These are phyloP conservation scores for Neoitamus cyanurus DNA, from an alignment of 2,888 invertebrate species.

Conservation along the genomic window DNA sequence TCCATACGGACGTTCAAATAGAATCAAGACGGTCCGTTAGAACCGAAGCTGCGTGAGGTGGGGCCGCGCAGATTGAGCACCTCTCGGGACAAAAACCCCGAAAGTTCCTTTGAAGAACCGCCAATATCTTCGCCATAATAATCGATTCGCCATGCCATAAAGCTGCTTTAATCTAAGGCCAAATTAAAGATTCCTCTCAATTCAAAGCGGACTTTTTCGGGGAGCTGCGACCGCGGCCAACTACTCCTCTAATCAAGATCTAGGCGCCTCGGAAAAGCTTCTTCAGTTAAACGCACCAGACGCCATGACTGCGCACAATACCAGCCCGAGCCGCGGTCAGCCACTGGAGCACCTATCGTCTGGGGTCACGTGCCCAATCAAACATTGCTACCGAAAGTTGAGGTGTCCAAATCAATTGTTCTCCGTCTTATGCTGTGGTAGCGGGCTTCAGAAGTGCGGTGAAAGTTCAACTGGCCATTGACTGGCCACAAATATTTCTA, in stretches of 20 bases:
- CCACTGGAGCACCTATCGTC: neutral
- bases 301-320: neutral
- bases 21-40: neutral
- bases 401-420: neutral
- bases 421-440: neutral
- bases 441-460: neutral
- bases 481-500: neutral
- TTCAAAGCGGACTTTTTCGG: neutral
- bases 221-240: neutral
- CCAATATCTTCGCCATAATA: conserved; percentile 33
- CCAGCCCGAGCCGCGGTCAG: neutral
- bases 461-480: neutral
- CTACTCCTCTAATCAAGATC: neutral
- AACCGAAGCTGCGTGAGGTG: neutral
- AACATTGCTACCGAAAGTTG: neutral
- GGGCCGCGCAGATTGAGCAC: neutral
- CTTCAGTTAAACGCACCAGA: neutral
- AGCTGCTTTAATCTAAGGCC: neutral
- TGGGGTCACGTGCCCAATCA: neutral
- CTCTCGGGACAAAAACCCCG: neutral
- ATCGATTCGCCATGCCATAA: conserved; percentile 24
- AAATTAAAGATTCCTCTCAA: conserved; percentile 5
- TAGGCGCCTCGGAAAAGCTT: neutral
- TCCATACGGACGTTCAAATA: neutral
- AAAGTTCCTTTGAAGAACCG: conserved; percentile 3